Percentiles rank a stretch among this genome's conserved stretches.
Conservation (phyloP, 2,113 vertebrate genomes). For the Pagrus major region DNA sequence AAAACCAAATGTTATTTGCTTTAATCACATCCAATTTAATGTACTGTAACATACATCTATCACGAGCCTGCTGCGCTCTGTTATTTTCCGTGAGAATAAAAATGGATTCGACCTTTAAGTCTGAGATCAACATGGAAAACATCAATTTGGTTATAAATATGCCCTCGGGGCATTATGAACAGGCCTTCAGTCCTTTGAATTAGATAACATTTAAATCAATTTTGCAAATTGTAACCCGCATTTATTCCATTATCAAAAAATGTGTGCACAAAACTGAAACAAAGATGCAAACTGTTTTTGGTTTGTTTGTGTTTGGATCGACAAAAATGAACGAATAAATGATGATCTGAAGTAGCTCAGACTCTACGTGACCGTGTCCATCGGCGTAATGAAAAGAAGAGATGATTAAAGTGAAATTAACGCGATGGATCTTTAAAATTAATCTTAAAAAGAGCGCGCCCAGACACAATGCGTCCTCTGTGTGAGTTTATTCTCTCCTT, state of each 20-base stretch:
- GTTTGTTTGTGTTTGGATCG: neutral
- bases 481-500: neutral
- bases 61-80: neutral
- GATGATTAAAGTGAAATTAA: neutral
- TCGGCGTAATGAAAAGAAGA: neutral
- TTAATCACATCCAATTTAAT: neutral
- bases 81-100: neutral
- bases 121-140: neutral
- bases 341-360: neutral
- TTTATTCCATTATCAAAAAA: neutral
- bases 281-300: neutral
- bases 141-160: neutral
- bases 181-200: neutral
- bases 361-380: neutral
- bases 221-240: neutral
- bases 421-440: neutral
- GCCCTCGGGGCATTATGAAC: too few species aligned
- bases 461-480: neutral
- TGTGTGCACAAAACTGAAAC: neutral
- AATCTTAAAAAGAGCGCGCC: neutral
- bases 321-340: neutral
- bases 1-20: conserved; percentile 5
- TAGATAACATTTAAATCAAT: neutral
- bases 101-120: neutral
- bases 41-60: neutral